These are phyloP conservation scores for Pelecanoides urinatrix DNA, from an alignment of 2,113 vertebrate species.

Conservation along the genomic window DNA sequence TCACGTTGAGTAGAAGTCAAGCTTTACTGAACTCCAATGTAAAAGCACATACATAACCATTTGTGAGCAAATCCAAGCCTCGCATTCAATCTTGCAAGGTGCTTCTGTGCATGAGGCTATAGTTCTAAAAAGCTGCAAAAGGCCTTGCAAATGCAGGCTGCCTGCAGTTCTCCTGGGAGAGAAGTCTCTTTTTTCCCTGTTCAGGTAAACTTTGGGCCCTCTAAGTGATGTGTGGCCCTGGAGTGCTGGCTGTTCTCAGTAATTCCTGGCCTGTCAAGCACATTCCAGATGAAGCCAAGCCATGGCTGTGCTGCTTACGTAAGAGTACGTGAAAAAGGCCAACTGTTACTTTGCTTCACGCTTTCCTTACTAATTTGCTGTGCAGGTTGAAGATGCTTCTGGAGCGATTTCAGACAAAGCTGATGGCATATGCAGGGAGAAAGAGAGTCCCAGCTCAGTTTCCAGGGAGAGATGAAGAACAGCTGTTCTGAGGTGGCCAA, in stretches of 20 bases:
- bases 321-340: not conserved
- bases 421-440: conserved; percentile 63
- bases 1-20: not conserved
- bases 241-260: not conserved
- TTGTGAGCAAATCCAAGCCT: not conserved
- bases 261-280: not conserved
- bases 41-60: not conserved
- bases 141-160: too few relatives aligned
- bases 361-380: not conserved
- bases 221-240: too few relatives aligned
- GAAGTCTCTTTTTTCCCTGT: too few relatives aligned
- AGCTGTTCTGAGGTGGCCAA: not conserved
- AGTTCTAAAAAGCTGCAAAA: not conserved
- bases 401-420: conserved; percentile 77
- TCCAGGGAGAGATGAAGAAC: not conserved
- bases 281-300: not conserved
- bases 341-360: not conserved
- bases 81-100: not conserved
- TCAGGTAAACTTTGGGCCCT: too few relatives aligned
- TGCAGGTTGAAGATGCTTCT: conserved; percentile 78
- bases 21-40: not conserved
- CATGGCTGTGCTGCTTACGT: not conserved
- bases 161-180: too few relatives aligned
- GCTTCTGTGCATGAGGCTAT: not conserved
- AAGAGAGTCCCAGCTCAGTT: not conserved